Evolutionary conservation across 2,888 invertebrate genomes (phyloP), one percentile per base, ranked within the genome.

Genomic region (Anthoptus insignis): DNA sequence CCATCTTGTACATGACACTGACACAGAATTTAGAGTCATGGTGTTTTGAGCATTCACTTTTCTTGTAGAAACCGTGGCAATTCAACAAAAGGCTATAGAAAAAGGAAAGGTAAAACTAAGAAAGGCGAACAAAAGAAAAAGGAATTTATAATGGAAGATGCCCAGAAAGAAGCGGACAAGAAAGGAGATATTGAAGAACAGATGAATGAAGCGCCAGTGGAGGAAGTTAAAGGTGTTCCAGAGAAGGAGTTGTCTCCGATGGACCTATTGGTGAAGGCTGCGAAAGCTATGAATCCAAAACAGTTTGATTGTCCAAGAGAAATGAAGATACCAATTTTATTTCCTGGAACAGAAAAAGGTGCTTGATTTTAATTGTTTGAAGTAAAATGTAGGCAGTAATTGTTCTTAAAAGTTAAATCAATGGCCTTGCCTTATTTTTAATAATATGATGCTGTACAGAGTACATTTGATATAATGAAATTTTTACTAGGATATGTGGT

Each of bases 261-360:
- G 83, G 96, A 97, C 77, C 94, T 96, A 42, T 90, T 99, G 14
- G 96, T 98, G 56, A 94, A 96, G 76, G 98, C 97, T 0, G 98
- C 98, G 1, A 95, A 95, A 73, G 93, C 97, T 67, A 94, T 97
- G 87, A 99, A 99, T 91, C 99, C 99, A 0, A 95, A 95, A 75
- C 98, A 98, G 88, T 99, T 99, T 87, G 97, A 97, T 77, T 88
- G 99, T 75, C 98, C 99, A 0, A 91, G 95, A 50, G 97, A 98
- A 78, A 94, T 98, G 90, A 94, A 95, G 71, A 91, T 97, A 73
- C 96, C 96, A 29, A 95, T 96, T 66, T 94, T 95, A 59, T 97
- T 98, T 81, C 98, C 98, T 0, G 98, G 98, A 3, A 96, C 96
- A 63, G 97, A 97, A 75, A 97, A 97, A 93, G 94, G 96, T 94